Evolutionary conservation across 2,888 invertebrate genomes (phyloP).

Genomic region (Rhagophthalmus giganteus): DNA sequence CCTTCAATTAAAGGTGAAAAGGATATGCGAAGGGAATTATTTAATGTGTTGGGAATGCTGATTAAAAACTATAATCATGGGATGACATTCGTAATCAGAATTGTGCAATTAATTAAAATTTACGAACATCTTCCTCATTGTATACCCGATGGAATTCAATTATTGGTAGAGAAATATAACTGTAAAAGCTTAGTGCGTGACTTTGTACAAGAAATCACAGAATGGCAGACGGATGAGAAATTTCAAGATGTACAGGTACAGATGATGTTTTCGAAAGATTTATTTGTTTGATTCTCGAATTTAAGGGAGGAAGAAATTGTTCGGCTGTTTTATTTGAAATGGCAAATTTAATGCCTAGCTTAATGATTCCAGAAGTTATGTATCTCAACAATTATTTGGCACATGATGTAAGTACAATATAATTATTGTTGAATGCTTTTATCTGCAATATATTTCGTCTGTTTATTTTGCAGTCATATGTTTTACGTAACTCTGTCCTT

Average conservation of each 20-base stretch:
- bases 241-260: slow-evolving; percentile 54
- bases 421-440: slow-evolving; percentile 1
- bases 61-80: slow-evolving; percentile 85
- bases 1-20: slow-evolving; percentile 65
- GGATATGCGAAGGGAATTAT: slow-evolving; percentile 68
- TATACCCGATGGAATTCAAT: slow-evolving; percentile 70
- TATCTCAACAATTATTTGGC: slow-evolving; percentile 48
- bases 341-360: slow-evolving; percentile 48
- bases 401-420: slow-evolving; percentile 44
- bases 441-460: slow-evolving; percentile 18
- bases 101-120: slow-evolving; percentile 74
- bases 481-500: slow-evolving; percentile 78
- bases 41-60: slow-evolving; percentile 78
- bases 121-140: slow-evolving; percentile 72
- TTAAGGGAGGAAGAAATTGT: slow-evolving; percentile 47
- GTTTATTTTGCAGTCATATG: slow-evolving; percentile 61
- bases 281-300: too few species aligned
- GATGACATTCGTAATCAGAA: slow-evolving; percentile 72
- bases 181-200: slow-evolving; percentile 72
- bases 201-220: slow-evolving; percentile 73
- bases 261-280: neutral
- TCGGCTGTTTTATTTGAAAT: slow-evolving; percentile 46
- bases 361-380: slow-evolving; percentile 51
- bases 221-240: slow-evolving; percentile 64
- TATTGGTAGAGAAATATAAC: slow-evolving; percentile 68